Evolutionary conservation across 1,140 invertebrate genomes (phyloP), one percentile per base, ranked within the genome.

Genomic region (Zaprionus tsacasi): DNA sequence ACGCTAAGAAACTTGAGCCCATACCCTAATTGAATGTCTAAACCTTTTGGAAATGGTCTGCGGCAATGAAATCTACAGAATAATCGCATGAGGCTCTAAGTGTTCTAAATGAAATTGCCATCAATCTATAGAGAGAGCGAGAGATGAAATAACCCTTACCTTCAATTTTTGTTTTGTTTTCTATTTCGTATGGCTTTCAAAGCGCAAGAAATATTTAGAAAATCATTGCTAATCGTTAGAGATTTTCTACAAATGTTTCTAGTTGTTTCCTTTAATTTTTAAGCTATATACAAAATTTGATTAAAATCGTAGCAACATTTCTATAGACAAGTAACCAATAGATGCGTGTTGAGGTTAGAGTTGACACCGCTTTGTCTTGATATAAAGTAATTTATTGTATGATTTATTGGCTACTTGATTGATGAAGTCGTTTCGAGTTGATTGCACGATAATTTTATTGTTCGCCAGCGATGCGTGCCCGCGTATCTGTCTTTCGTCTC

Each of bases 351-450:
- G 78, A 43, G 48, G n/a, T 63, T 50, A 58, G 58, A 48, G 70
- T 68, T 80, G 80, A 89, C 77, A 88, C 33, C 65, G 70, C 75
- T 83, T 78, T 88, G 80, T 78, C 70, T 83, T 73, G 85, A 88
- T 89, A 82, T 76, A 55, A 68, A 75, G 67, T 60, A 80, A 83
- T 80, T 88, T 78, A 88, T 83, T 56, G 25, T 71, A 78, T 88
- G 75, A 88, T 83, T 88, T 88, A 88, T 83, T 65, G 74, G 65
- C 65, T 55, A 60, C 60, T 89, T 88, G 80, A 89, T 82, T 83
- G 80, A 88, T 88, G 80, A 81, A 89, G 74, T 81, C 76, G 70
- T 68, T 80, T 61, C 60, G 33, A 82, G 76, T 77, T 85, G 73
- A 72, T 75, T 71, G 83, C 60, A 78, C 79, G 79, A 87, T 80